Evolutionary conservation across 2,888 invertebrate species (phyloP), one percentile per base, ranked within the genome.

Genomic region (Agonopterix subpropinquella): DNA sequence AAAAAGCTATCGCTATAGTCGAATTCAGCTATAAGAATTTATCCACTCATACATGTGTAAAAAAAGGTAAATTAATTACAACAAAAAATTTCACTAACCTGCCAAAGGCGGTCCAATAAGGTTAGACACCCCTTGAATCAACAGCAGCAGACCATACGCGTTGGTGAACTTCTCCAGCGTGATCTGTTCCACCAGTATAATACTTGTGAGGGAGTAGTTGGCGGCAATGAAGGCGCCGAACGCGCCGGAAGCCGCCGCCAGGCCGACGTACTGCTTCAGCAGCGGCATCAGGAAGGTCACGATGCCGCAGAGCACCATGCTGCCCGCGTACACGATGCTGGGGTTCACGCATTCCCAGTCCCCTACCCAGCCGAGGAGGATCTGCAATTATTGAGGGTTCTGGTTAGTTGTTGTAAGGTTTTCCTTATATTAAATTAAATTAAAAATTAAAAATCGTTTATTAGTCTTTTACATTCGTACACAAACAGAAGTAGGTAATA

Each of bases 151-250:
- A 0, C 98, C 98, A 70, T 97, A 98, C 4, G 97, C 97, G 72
- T 94, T 96, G 44, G 97, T 96, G 74, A 98, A 96, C 65, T 95
- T 91, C 76, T 96, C 96, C 59, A 98, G 78, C n/a, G 96, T 94
- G 57, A 97, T 95, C 73, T 96, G 90, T 72, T 97, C 94, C 51
- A 97, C 96, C 50, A 97, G 90, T 56, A 98, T 96, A 65, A 97
- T 96, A 68, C 95, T 95, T 15, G 97, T 96, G 41, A 98, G 90
- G 2, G 96, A 94, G 85, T 97, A 98, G 86, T 97, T 97, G 51
- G 96, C 97, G 28, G 96, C 96, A 63, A 97, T 96, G 78, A 95
- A 94, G 57, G 96, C 92, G 1, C 97, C 97, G 85, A 96, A 98
- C 35, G 92, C 90, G n/a, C 94, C 95, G 18, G 94, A 89, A 0